Base-by-base conservation (phyloP, 2,888 invertebrate genomes). In the Eupithecia dodoneata region DNA sequence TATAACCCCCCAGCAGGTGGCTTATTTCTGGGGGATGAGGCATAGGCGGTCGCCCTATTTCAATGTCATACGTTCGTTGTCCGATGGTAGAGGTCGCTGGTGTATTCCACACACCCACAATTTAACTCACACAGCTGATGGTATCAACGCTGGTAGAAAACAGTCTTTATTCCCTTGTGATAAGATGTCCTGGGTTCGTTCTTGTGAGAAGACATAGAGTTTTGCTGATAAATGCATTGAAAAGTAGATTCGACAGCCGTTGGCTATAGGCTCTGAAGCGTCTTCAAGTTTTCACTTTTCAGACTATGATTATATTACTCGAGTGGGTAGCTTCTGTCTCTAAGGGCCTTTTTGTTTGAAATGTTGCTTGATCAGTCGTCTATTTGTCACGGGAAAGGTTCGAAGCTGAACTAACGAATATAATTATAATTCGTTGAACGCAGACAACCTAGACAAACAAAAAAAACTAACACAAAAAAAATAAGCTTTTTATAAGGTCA, bases 51-150 rank as follows among this genome's bases (percentile, higher is more conserved):
- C 85, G 90, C 85, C 89, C 90, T 88, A 82, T 86, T 87, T 90
- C 94, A 94, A 94, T 93, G 94, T 94, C 94, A 91, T 81, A 89
- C 88, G 91, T 93, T 93, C 94, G 86, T 93, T 93, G 94, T 87
- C 93, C 92, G 91, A 87, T 80, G 81, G 85, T 86, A 90, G 89
- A 93, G 94, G 93, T 93, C 93, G 92, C 85, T 85, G 85, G 84
- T 87, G 85, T 45, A 86, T 84, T 80, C 76, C 83, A 80, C 79
- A 71, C 74, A 74, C 80, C 82, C 55, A 59, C 55, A 59, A 59
- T 18, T 18, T 79, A 63, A 73, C 76, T 79, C 78, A 75, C 78
- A 73, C 73, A 71, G 71, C 72, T 67, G 69, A 13, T 45, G 42
- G 76, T 78, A 13, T 45, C 13, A 52, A 71, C 41, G 12, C 2